Conservation (phyloP, 1,140 invertebrate genomes). For the Caenorhabditis brenneri region DNA sequence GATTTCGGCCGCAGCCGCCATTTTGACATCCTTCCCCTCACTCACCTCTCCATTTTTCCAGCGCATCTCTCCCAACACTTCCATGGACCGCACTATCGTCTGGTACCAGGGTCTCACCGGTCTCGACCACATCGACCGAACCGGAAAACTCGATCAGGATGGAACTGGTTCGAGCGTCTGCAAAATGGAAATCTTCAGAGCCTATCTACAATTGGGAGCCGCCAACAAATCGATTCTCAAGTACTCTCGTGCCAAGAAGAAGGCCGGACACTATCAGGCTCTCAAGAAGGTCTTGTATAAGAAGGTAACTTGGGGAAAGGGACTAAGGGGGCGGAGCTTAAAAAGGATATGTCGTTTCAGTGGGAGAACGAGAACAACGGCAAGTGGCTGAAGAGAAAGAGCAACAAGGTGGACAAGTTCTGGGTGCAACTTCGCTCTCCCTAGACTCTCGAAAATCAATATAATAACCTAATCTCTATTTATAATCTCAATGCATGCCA, state of each 20-base stretch:
- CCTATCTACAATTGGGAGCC: not conserved
- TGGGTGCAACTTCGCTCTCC: no score
- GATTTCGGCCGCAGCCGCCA: no score
- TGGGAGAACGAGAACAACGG: constrained; percentile 8
- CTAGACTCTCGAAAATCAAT: no score
- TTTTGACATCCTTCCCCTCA: no score
- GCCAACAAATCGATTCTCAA: not conserved
- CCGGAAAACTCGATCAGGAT: not conserved
- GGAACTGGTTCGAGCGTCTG: not conserved
- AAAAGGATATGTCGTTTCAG: not conserved
- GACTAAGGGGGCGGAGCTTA: no score
- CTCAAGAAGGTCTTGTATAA: constrained; percentile 1
- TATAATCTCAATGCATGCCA: no score
- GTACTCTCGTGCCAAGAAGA: constrained; percentile 12
- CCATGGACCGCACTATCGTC: not conserved
- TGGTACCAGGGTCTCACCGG: not conserved
- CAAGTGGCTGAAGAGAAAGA: not conserved
- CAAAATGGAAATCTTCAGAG: constrained; percentile 7
- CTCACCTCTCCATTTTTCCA: not conserved
- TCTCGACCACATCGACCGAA: not conserved
- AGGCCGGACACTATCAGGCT: not conserved
- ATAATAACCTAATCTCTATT: no score
- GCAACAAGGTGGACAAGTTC: constrained; percentile 16
- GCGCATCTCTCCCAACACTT: not conserved
- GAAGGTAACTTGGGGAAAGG: not conserved